Percentiles rank a stretch among this genome's conserved stretches.
Conservation (phyloP, 2,888 invertebrate genomes). For the Diploptera punctata region DNA sequence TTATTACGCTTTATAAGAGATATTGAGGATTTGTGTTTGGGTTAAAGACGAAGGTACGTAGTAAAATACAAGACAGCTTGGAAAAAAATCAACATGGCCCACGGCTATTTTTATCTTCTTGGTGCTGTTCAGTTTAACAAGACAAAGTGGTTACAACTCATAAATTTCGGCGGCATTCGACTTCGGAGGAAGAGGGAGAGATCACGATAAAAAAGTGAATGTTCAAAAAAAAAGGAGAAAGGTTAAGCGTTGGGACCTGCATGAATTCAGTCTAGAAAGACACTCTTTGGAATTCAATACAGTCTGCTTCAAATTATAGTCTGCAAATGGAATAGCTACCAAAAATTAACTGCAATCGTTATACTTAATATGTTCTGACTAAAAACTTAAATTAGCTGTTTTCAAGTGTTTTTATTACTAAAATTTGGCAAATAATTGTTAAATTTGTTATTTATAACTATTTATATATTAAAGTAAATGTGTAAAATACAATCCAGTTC, state of each 20-base stretch:
- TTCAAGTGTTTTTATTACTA: too few relatives aligned
- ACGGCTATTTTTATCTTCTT: conserved; percentile 11
- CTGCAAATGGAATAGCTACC: not conserved
- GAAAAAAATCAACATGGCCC: not conserved
- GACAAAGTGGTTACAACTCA: conserved; percentile 19
- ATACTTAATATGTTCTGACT: too few relatives aligned
- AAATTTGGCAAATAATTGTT: too few relatives aligned
- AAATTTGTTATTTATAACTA: too few relatives aligned
- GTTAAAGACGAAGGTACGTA: not conserved
- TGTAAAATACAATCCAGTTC: too few relatives aligned
- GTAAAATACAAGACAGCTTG: not conserved
- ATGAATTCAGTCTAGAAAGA: conserved; percentile 14
- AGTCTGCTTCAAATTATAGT: not conserved
- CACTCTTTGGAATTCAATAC: conserved; percentile 7
- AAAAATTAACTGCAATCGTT: too few relatives aligned
- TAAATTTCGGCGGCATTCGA: conserved; percentile 19
- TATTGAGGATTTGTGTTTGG: not conserved
- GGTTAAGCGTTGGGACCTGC: conserved; percentile 6
- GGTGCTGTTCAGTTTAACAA: conserved; percentile 13
- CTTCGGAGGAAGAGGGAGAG: not conserved
- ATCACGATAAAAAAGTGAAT: conserved; percentile 13
- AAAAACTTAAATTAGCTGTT: too few relatives aligned
- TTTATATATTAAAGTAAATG: too few relatives aligned
- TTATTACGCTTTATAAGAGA: not conserved
- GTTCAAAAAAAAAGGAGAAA: not conserved